These are phyloP conservation scores for Aleiodes alternator DNA, from an alignment of 2,888 invertebrate genomes.

Conservation along the genomic window DNA sequence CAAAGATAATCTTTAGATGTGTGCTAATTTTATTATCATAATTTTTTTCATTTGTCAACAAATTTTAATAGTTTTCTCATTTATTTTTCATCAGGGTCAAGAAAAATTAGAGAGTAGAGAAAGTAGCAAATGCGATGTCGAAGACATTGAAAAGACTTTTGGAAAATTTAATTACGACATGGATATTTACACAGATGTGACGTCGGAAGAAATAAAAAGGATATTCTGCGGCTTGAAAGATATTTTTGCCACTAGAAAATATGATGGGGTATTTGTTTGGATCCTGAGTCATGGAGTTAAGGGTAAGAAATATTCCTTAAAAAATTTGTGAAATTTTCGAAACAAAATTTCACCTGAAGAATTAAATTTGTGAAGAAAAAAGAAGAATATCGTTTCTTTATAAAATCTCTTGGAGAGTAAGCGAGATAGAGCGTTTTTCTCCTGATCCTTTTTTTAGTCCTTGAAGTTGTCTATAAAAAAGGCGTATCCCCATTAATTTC, in stretches of 20 bases:
- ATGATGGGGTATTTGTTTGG: constrained; percentile 39
- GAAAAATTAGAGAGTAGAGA: constrained; percentile 21
- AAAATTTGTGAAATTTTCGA: too few relatives aligned
- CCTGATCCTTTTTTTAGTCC: too few relatives aligned
- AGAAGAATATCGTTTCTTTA: too few relatives aligned
- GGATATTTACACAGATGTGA: not conserved
- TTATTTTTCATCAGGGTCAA: not conserved
- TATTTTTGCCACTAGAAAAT: not conserved
- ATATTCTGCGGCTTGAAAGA: not conserved
- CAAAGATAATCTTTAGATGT: too few relatives aligned
- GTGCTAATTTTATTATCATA: too few relatives aligned
- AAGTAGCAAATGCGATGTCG: constrained; percentile 28
- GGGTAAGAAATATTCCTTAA: not conserved
- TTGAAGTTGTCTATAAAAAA: not conserved
- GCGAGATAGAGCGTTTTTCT: too few relatives aligned
- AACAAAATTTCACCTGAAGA: too few relatives aligned
- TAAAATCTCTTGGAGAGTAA: too few relatives aligned
- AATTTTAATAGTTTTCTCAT: not conserved
- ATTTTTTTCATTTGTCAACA: too few relatives aligned
- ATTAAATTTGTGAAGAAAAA: too few relatives aligned
- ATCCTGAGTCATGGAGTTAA: constrained; percentile 40
- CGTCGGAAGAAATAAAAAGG: not conserved
- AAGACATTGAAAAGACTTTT: constrained; percentile 23
- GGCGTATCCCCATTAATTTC: too few relatives aligned
- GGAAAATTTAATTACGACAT: constrained; percentile 13